Conservation (phyloP, 92 coral and sea anemone genomes). For the Muricea muricata region DNA sequence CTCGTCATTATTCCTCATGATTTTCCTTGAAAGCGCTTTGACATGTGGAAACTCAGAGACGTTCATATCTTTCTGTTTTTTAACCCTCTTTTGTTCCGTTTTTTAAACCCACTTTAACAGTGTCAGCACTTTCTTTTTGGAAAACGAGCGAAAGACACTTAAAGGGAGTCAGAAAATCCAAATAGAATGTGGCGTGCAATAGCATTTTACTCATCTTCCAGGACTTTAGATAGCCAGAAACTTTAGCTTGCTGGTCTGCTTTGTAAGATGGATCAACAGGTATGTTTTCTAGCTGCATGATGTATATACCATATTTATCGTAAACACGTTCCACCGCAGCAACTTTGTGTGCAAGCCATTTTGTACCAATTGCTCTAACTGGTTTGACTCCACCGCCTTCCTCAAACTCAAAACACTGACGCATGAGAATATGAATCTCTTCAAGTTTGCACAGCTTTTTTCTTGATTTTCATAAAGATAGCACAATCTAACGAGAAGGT, state of each 20-base stretch:
- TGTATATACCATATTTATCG: constrained; percentile 14
- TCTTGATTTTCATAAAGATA: too few relatives aligned
- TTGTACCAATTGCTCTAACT: constrained; percentile 1
- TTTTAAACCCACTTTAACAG: not conserved
- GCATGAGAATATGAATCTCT: not conserved
- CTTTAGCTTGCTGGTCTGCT: constrained; percentile 19
- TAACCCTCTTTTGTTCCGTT: not conserved
- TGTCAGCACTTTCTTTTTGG: constrained; percentile 9
- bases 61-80: not conserved
- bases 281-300: not conserved
- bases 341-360: constrained; percentile 8
- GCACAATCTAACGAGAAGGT: too few relatives aligned
- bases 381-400: constrained; percentile 7
- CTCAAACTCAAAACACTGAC: too few relatives aligned
- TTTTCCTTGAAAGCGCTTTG: not conserved
- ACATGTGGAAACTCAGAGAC: constrained; percentile 2
- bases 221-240: not conserved
- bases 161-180: not conserved
- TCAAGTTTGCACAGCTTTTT: constrained; percentile 6
- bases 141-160: not conserved
- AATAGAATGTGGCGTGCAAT: not conserved
- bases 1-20: too few relatives aligned
- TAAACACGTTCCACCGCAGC: not conserved
- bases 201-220: not conserved
- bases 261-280: not conserved